phyloP scores from a whole-genome alignment of 2,888 invertebrate species.

The Plebejus anna region DNA sequence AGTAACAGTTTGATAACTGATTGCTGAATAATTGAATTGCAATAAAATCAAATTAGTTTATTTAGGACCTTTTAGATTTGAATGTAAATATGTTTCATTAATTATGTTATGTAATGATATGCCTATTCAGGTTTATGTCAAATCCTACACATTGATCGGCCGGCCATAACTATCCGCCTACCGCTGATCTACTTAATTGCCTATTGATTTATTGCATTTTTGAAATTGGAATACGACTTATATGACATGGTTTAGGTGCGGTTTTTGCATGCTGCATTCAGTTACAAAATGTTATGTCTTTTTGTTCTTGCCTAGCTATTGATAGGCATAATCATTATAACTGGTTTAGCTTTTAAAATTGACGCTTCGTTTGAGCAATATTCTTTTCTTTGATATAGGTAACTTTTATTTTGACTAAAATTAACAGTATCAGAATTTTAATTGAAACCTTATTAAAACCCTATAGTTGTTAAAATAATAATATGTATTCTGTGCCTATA shows the following conservation, averaged over 20 bases:
- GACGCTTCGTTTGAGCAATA: no score
- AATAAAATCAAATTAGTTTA: neutral
- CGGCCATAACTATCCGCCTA: constrained; percentile 10
- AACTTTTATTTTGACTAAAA: no score
- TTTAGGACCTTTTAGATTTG: neutral
- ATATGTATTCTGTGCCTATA: no score
- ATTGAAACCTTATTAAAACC: no score
- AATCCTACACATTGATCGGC: constrained; percentile 15
- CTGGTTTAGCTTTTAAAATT: no score
- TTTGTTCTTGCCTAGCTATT: no score
- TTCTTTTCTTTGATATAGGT: no score
- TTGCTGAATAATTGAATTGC: neutral
- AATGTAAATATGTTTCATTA: neutral
- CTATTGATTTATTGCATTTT: constrained; percentile 18
- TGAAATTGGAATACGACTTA: neutral
- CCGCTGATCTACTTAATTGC: constrained; percentile 18
- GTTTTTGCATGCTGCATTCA: neutral
- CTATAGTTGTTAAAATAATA: no score
- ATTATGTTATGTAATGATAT: constrained; percentile 13
- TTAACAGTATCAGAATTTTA: no score
- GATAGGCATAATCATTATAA: no score
- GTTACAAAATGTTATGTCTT: neutral
- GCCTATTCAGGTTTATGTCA: constrained; percentile 13
- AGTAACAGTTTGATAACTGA: neutral
- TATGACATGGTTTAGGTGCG: neutral